A percentile compares a stretch with the other conserved stretches of the same genome.
These are phyloP conservation scores for Athetis lepigone DNA, from an alignment of 2,888 invertebrate genomes.

Conservation along the genomic window DNA sequence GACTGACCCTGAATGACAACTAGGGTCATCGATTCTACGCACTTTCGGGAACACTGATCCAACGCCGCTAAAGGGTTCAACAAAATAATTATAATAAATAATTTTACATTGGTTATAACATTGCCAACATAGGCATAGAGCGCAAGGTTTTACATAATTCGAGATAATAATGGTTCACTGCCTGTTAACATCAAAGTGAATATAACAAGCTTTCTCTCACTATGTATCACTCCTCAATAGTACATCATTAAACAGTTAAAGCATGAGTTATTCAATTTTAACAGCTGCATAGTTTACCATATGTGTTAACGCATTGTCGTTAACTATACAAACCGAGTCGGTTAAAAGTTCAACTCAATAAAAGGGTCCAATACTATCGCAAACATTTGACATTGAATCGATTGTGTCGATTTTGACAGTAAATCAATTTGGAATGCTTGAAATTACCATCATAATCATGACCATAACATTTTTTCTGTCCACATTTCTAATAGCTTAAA, in stretches of 20 bases:
- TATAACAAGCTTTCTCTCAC: conserved; percentile 28
- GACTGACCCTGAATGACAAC: too few relatives aligned
- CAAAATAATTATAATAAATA: too few relatives aligned
- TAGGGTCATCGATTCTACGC: too few relatives aligned
- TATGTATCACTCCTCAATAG: conserved; percentile 53
- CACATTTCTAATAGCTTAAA: conserved; percentile 45
- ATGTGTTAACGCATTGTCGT: conserved; percentile 73
- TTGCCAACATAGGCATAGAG: background rate
- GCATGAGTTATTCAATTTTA: conserved; percentile 63
- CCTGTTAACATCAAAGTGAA: background rate
- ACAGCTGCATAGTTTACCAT: conserved; percentile 71
- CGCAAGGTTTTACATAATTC: background rate
- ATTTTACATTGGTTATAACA: too few relatives aligned
- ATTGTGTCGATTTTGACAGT: conserved; percentile 86
- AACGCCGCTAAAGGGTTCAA: too few relatives aligned
- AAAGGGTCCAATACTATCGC: conserved; percentile 80
- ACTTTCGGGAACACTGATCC: too few relatives aligned
- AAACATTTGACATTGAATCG: conserved; percentile 84
- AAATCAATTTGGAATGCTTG: conserved; percentile 84
- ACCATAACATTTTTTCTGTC: background rate
- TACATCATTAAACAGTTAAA: conserved; percentile 60
- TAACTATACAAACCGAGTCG: conserved; percentile 66
- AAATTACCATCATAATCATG: conserved; percentile 49
- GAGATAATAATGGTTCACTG: background rate
- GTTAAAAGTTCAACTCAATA: conserved; percentile 80